Conservation (phyloP, 2,797 vertebrate genomes). For the Crenuchus spilurus region DNA sequence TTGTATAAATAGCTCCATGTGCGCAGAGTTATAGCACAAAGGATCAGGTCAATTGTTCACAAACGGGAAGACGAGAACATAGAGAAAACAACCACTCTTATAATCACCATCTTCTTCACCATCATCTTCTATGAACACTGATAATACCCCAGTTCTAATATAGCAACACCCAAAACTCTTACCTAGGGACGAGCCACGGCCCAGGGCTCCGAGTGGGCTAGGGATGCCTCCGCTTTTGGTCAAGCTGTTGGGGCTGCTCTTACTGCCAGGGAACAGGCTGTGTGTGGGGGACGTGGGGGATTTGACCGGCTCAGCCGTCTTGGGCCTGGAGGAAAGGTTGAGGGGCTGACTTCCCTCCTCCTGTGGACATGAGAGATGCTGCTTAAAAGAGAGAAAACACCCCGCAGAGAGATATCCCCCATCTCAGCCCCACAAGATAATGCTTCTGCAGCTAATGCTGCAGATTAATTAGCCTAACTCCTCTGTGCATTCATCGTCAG, state of each 20-base stretch:
- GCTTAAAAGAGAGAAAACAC: slow-evolving; percentile 68
- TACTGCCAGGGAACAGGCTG: slow-evolving; percentile 84
- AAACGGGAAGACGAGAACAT: no score
- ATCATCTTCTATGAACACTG: no score
- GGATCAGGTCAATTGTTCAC: slow-evolving; percentile 10
- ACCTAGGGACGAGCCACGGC: slow-evolving; percentile 88
- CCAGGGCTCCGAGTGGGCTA: slow-evolving; percentile 80
- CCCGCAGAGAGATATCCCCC: slow-evolving; percentile 77
- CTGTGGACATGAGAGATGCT: slow-evolving; percentile 55
- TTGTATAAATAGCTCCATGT: slow-evolving; percentile 36
- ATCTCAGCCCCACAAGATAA: slow-evolving; percentile 84
- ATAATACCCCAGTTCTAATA: no score
- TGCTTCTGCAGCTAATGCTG: slow-evolving; percentile 76
- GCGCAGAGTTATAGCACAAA: slow-evolving; percentile 22
- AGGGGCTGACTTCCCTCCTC: slow-evolving; percentile 89
- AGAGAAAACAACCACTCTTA: no score
- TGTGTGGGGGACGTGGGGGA: slow-evolving; percentile 87
- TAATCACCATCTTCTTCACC: no score
- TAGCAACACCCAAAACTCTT: no score
- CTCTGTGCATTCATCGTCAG: slow-evolving; percentile 84
- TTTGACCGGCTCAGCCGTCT: slow-evolving; percentile 85
- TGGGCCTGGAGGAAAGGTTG: slow-evolving; percentile 88
- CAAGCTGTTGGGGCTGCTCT: slow-evolving; percentile 83
- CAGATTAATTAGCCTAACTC: slow-evolving; percentile 87
- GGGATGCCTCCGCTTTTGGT: slow-evolving; percentile 82